Conservation (phyloP, 2,797 vertebrate species). For the Parotocinclus haroldoi region DNA sequence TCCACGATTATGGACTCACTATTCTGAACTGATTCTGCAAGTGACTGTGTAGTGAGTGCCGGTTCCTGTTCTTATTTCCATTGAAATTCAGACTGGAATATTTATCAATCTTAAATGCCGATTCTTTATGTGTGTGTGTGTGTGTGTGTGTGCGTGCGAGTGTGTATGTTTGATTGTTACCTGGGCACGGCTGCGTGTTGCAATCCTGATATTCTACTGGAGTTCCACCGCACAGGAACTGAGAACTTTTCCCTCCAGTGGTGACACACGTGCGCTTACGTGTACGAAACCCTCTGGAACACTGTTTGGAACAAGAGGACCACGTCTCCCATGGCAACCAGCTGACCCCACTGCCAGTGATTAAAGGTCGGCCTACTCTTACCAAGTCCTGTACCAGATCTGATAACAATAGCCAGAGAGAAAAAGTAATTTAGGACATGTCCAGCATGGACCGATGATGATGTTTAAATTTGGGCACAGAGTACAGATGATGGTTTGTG, state of each 20-base stretch:
- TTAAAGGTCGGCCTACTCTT: conserved; percentile 50
- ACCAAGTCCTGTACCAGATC: conserved; percentile 67
- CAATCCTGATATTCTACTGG: conserved; percentile 93
- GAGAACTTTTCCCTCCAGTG: conserved; percentile 77
- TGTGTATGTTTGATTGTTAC: conserved; percentile 16
- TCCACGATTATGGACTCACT: too few relatives aligned
- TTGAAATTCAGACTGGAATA: too few relatives aligned
- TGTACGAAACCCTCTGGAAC: conserved; percentile 84
- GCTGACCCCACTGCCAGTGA: conserved; percentile 62
- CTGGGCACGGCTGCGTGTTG: conserved; percentile 82
- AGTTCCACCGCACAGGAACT: conserved; percentile 79
- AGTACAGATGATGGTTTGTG: too few relatives aligned
- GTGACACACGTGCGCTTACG: conserved; percentile 83
- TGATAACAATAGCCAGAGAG: too few relatives aligned
- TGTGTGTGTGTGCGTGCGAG: neutral
- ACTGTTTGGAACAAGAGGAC: conserved; percentile 89
- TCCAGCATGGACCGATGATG: too few relatives aligned
- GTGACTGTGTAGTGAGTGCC: too few relatives aligned
- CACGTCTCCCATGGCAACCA: conserved; percentile 90
- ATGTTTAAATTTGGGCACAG: too few relatives aligned
- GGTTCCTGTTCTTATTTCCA: too few relatives aligned
- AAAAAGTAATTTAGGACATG: too few relatives aligned
- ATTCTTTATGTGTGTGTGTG: too few relatives aligned
- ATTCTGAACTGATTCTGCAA: too few relatives aligned
- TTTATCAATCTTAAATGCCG: too few relatives aligned